These are phyloP conservation scores for Lochmaea capreae DNA, from an alignment of 2,888 invertebrate genomes.

Conservation along the genomic window DNA sequence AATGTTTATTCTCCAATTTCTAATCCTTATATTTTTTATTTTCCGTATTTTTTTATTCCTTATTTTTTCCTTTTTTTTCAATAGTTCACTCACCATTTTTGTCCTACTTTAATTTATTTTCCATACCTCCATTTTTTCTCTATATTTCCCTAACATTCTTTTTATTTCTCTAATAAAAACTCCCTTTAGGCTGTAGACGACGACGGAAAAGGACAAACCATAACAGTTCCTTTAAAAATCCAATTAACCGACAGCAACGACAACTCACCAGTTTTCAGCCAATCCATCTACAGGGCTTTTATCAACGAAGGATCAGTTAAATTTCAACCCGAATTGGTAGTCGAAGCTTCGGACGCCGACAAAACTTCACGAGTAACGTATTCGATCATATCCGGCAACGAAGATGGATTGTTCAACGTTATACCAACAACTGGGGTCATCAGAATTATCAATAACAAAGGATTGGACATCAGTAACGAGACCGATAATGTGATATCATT, in stretches of 20 bases:
- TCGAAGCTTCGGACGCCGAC: constrained; percentile 85
- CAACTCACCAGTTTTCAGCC: constrained; percentile 86
- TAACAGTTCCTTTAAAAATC: constrained; percentile 83
- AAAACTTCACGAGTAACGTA: constrained; percentile 85
- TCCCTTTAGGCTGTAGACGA: constrained; percentile 82
- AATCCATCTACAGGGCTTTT: constrained; percentile 80
- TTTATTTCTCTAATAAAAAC: too few relatives aligned
- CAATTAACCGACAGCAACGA: constrained; percentile 88
- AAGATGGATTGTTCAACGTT: constrained; percentile 74
- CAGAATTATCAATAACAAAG: constrained; percentile 68
- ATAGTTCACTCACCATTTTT: too few relatives aligned
- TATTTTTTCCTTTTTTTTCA: too few relatives aligned
- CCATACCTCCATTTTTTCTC: too few relatives aligned
- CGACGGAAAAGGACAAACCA: constrained; percentile 81
- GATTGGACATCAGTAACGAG: constrained; percentile 71
- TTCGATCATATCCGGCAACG: constrained; percentile 74
- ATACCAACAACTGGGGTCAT: constrained; percentile 78
- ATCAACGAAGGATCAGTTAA: constrained; percentile 88
- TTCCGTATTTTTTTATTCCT: too few relatives aligned
- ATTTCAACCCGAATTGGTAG: constrained; percentile 81
- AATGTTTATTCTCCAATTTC: too few relatives aligned
- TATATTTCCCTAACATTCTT: not conserved
- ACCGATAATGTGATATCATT: constrained; percentile 71
- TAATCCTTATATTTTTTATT: too few relatives aligned
- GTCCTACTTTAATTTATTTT: too few relatives aligned